These are phyloP conservation scores for Petromus typicus DNA, from an alignment of 2,113 vertebrate genomes.

Conservation along the genomic window DNA sequence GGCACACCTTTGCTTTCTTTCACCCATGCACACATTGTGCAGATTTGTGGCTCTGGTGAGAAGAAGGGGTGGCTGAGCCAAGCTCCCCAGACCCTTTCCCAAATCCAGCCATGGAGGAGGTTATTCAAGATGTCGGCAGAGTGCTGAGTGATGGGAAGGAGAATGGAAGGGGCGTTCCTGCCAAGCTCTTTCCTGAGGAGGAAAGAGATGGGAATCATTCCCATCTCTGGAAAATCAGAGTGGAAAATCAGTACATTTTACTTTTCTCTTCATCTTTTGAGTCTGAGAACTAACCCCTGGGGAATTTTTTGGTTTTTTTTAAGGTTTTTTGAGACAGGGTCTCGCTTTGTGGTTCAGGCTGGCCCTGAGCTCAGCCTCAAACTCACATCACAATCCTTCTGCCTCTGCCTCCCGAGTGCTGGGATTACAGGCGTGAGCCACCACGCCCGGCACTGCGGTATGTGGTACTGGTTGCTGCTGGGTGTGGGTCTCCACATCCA, in stretches of 20 bases:
- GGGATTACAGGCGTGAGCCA: too few relatives aligned
- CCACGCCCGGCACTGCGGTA: too few relatives aligned
- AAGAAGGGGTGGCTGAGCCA: not conserved
- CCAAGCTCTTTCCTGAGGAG: not conserved
- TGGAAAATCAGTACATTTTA: not conserved
- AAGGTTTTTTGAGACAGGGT: too few relatives aligned
- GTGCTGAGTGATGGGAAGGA: not conserved
- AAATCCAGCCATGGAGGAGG: not conserved
- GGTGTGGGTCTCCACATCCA: too few relatives aligned
- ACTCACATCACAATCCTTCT: too few relatives aligned
- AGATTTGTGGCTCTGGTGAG: not conserved
- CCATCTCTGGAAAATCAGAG: not conserved
- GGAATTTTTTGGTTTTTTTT: too few relatives aligned
- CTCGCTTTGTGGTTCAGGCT: too few relatives aligned
- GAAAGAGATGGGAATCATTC: not conserved
- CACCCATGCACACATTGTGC: rapidly evolving
- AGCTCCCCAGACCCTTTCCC: not conserved
- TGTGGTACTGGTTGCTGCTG: too few relatives aligned
- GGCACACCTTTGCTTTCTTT: not conserved
- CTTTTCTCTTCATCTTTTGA: not conserved
- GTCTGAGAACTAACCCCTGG: not conserved
- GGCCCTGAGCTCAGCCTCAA: too few relatives aligned
- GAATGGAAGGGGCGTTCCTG: not conserved
- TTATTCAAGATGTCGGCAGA: too few relatives aligned
- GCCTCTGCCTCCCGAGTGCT: too few relatives aligned